phyloP scores from a whole-genome alignment of 2,797 vertebrate species.

The Sebastiscus albofasciatus region DNA sequence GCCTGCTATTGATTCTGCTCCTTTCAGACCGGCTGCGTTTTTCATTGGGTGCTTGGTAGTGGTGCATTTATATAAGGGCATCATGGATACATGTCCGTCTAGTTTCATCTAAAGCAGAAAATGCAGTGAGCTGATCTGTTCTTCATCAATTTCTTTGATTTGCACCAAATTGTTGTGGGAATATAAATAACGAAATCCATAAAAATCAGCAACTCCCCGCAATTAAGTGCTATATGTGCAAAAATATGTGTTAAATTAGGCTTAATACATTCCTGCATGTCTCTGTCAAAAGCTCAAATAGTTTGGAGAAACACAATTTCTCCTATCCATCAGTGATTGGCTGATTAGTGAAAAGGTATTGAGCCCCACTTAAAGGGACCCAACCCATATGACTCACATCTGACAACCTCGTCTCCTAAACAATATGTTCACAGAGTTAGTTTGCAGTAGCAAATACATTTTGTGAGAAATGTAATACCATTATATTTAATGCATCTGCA shows the following conservation, averaged over 20 bases:
- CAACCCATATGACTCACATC: too few species aligned
- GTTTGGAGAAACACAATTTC: not conserved
- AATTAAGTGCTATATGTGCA: not conserved
- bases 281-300: not conserved
- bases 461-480: not conserved
- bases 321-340: not conserved
- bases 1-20: slow-evolving; percentile 52
- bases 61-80: slow-evolving; percentile 7
- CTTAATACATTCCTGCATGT: not conserved
- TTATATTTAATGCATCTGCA: not conserved
- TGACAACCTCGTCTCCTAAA: too few species aligned
- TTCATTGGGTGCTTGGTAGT: slow-evolving; percentile 24
- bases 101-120: not conserved
- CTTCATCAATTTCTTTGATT: not conserved
- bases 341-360: not conserved
- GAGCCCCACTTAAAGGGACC: too few species aligned
- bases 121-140: not conserved
- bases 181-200: not conserved
- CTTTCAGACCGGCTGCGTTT: slow-evolving; percentile 32
- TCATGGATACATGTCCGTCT: not conserved
- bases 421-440: too few species aligned
- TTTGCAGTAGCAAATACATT: not conserved
- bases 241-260: not conserved
- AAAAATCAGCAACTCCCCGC: not conserved
- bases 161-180: not conserved